Conservation (phyloP, 2,888 invertebrate genomes). For the Choristoneura rosaceana region DNA sequence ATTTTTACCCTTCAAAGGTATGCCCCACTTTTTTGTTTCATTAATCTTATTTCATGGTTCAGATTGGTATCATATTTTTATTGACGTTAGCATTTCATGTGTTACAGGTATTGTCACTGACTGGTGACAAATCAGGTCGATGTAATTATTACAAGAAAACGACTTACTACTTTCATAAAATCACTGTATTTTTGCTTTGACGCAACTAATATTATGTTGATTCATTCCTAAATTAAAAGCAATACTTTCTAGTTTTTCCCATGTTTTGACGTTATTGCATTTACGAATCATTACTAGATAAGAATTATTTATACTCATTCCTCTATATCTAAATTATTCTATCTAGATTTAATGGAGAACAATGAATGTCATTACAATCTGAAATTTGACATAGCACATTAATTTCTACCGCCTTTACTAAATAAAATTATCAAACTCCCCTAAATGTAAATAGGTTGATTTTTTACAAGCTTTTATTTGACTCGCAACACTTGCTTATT, state of each 20-base stretch:
- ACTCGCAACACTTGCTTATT: too few relatives aligned
- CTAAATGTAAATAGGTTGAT: neutral
- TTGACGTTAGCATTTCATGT: neutral
- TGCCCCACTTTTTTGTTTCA: neutral
- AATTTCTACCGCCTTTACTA: neutral
- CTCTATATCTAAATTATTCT: conserved; percentile 16
- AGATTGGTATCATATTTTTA: neutral
- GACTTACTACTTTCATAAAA: conserved; percentile 18
- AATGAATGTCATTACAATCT: neutral
- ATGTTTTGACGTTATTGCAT: neutral
- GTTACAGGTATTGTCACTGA: conserved; percentile 8
- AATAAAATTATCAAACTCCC: neutral
- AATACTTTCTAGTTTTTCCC: neutral
- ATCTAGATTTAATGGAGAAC: conserved; percentile 2
- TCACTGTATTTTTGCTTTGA: conserved; percentile 28
- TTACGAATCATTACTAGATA: neutral
- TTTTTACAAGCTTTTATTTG: too few relatives aligned
- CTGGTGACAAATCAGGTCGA: conserved; percentile 6
- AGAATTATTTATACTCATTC: neutral
- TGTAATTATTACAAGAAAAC: conserved; percentile 17
- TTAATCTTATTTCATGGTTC: neutral
- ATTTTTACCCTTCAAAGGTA: neutral
- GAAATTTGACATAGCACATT: neutral
- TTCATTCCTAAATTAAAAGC: conserved; percentile 30
- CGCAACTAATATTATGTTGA: conserved; percentile 22